Evolutionary conservation across 2,113 vertebrate genomes (phyloP).

Genomic region (Scomber japonicus): DNA sequence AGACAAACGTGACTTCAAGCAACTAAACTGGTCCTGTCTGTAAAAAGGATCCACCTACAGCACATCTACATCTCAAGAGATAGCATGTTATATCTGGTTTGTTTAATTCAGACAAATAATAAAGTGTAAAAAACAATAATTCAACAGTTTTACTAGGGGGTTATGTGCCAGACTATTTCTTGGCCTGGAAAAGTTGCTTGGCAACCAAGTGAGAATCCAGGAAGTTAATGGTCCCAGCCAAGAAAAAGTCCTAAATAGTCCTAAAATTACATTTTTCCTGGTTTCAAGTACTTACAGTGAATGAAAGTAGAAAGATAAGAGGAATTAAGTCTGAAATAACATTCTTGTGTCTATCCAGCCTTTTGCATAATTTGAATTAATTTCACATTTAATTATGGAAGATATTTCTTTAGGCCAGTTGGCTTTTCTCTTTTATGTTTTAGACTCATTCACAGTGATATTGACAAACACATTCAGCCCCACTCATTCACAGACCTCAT

Average conservation of each 20-base stretch:
- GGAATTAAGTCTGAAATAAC: background rate
- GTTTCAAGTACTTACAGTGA: background rate
- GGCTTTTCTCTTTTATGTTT: conserved; percentile 1
- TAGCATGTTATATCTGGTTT: no score
- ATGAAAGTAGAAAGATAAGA: background rate
- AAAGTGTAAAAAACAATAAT: no score
- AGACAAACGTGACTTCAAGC: background rate
- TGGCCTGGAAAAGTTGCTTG: background rate
- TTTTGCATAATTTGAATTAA: background rate
- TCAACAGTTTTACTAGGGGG: no score
- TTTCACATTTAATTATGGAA: no score
- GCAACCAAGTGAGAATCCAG: background rate
- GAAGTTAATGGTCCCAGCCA: background rate
- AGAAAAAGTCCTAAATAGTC: background rate
- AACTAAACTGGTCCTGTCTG: background rate
- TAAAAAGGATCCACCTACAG: background rate
- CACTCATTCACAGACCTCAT: background rate
- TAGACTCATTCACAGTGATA: background rate
- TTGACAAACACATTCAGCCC: conserved; percentile 2
- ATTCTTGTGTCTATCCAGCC: background rate
- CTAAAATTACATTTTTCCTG: background rate
- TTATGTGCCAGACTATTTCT: background rate
- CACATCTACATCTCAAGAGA: no score
- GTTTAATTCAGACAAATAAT: no score
- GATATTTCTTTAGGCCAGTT: background rate